Percentiles rank a stretch among this genome's conserved stretches.
Conservation (phyloP, 2,888 invertebrate species). For the Tribolium freemani region DNA sequence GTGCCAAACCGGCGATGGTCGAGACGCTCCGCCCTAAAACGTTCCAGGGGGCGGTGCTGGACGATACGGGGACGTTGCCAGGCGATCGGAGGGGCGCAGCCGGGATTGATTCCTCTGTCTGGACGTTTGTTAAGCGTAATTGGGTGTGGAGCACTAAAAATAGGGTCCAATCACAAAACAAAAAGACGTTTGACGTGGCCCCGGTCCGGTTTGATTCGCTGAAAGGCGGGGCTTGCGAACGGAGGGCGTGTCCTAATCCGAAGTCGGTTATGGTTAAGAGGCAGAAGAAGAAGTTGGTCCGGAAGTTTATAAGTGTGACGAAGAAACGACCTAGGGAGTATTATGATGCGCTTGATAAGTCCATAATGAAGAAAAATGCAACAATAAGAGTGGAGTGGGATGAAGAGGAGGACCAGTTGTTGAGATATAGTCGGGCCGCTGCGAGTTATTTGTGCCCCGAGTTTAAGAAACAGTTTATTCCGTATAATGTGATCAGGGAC, state of each 20-base stretch:
- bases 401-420: conserved; percentile 77
- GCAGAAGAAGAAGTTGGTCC: conserved; percentile 39
- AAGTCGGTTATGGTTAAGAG: conserved; percentile 29
- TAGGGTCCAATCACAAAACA: not conserved
- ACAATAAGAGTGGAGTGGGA: conserved; percentile 75
- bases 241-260: conserved; percentile 7
- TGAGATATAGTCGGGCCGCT: conserved; percentile 78
- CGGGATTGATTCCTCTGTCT: conserved; percentile 80
- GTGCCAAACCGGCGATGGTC: conserved; percentile 69
- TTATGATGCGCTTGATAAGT: conserved; percentile 76
- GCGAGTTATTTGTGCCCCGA: conserved; percentile 71
- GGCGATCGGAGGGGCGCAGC: conserved; percentile 82
- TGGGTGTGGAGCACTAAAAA: conserved; percentile 71
- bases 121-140: conserved; percentile 75
- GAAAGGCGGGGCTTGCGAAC: conserved; percentile 27
- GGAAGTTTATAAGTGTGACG: conserved; percentile 40
- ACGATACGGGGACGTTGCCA: conserved; percentile 75
- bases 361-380: conserved; percentile 71
- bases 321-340: conserved; percentile 46
- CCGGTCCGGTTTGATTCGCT: conserved; percentile 36
- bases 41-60: conserved; percentile 62
- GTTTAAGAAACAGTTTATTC: conserved; percentile 65
- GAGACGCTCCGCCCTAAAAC: conserved; percentile 66
- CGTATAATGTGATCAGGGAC: conserved; percentile 71
- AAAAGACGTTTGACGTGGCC: conserved; percentile 10